Evolutionary conservation across 2,113 vertebrate species (phyloP).

Genomic region (Hylia prasina): DNA sequence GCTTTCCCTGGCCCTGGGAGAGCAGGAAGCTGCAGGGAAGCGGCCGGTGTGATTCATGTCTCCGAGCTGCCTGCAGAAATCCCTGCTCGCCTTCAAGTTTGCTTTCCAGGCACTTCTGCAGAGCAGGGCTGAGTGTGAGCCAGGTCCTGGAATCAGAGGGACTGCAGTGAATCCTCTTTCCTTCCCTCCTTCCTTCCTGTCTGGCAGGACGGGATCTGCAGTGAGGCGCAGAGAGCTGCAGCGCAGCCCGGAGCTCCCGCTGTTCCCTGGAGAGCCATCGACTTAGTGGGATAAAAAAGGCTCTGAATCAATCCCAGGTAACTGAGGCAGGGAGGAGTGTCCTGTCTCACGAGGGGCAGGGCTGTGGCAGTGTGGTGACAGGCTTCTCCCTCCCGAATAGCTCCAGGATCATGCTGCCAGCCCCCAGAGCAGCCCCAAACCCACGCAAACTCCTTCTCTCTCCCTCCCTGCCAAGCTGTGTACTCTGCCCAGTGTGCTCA

Average conservation of each 20-base stretch:
- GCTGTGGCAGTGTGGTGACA: neutral
- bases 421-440: neutral
- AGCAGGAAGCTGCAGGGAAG: neutral
- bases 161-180: conserved; percentile 1
- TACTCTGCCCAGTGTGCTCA: neutral
- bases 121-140: neutral
- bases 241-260: neutral
- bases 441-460: neutral
- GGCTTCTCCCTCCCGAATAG: neutral
- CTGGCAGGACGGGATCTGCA: conserved; percentile 3
- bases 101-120: conserved; percentile 39
- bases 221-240: neutral
- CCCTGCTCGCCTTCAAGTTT: neutral
- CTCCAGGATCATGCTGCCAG: fast-evolving
- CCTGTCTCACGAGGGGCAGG: neutral
- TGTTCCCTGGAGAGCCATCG: neutral
- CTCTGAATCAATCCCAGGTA: neutral
- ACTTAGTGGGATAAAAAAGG: neutral
- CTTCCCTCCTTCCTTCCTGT: neutral
- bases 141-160: neutral
- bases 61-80: neutral
- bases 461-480: neutral
- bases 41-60: neutral
- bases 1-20: neutral
- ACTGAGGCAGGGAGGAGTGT: neutral